Evolutionary conservation across 2,888 invertebrate species (phyloP).

Genomic region (Aspidiotus rigidus): DNA sequence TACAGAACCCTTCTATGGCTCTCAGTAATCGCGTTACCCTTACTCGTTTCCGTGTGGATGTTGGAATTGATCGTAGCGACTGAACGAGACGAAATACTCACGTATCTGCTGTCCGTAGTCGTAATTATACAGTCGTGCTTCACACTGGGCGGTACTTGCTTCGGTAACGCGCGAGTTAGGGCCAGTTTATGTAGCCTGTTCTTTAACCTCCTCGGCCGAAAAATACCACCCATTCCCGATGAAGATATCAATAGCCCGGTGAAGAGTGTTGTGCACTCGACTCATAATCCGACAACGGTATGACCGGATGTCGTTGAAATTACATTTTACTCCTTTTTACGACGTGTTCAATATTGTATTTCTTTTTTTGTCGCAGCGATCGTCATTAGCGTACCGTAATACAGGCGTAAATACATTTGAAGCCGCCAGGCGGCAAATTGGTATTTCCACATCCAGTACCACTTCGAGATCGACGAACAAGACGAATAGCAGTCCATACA

Average conservation of each 20-base stretch:
- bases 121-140: constrained; percentile 72
- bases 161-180: constrained; percentile 74
- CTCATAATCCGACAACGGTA: constrained; percentile 21
- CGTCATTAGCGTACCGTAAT: constrained; percentile 70
- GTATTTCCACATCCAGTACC: constrained; percentile 89
- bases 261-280: constrained; percentile 27
- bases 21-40: constrained; percentile 74
- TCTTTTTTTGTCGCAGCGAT: constrained; percentile 48
- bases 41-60: constrained; percentile 79
- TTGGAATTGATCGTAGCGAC: constrained; percentile 68
- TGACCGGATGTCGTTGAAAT: too few relatives aligned
- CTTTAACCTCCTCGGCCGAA: constrained; percentile 67
- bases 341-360: constrained; percentile 16
- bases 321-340: not conserved
- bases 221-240: constrained; percentile 65
- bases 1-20: constrained; percentile 63
- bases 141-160: constrained; percentile 75
- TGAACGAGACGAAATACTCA: constrained; percentile 60
- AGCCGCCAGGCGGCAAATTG: constrained; percentile 64
- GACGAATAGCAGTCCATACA: constrained; percentile 86
- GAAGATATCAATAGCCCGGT: constrained; percentile 53
- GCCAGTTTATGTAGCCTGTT: constrained; percentile 63
- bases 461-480: constrained; percentile 90
- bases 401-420: constrained; percentile 49
- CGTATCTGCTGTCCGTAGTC: constrained; percentile 66